Base-by-base conservation (phyloP, 2,797 vertebrate genomes). In the Melanotaenia trifasciata region DNA sequence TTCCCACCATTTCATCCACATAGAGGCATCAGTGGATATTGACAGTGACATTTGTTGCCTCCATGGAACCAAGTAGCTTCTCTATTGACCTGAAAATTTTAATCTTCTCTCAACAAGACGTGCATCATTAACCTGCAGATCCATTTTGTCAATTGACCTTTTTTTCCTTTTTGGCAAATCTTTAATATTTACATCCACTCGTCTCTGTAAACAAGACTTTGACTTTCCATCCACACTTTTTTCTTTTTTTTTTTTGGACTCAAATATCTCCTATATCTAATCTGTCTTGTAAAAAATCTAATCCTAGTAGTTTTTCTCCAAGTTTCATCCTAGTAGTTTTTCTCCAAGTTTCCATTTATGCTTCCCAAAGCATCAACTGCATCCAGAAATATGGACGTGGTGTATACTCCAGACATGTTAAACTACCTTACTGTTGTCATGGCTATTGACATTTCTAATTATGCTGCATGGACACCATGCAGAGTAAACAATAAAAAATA, bases 171-270 rank as follows among this genome's bases (percentile, higher is more conserved):
- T 5, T 12, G 33, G 24, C 16, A 33, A 3, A 45, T 24, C 10
- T 50, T 35, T 50, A 8, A 51, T 47, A 45, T 50, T 58, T 64
- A 5, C 4, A 38, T 33, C 33, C n/a, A 32, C 30, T 10, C 4
- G 0, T 5, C 54, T 58, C n/a, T 58, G 20, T 18, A n/a, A 26
- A 28, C 20, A 50, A 63, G 10, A 58, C 20, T 67, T 73, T 66
- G 20, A 40, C 2, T 0, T 20, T n/a, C 47, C 28, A 16, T 61
- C 28, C 24, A 54, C 13, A 11, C 40, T 20, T 57, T 26, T 13
- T 28, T n/a, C n/a, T n/a, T n/a, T 28, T 28, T 28, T 30, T 30
- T 30, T 30, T 30, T 30, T 30, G 30, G 30, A 30, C 30, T 30
- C 4, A 30, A 30, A 30, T 40, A 40, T 40, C 13, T 40, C 38